These are phyloP conservation scores for Pteropus alecto DNA, from an alignment of 2,113 vertebrate genomes.

Conservation along the genomic window DNA sequence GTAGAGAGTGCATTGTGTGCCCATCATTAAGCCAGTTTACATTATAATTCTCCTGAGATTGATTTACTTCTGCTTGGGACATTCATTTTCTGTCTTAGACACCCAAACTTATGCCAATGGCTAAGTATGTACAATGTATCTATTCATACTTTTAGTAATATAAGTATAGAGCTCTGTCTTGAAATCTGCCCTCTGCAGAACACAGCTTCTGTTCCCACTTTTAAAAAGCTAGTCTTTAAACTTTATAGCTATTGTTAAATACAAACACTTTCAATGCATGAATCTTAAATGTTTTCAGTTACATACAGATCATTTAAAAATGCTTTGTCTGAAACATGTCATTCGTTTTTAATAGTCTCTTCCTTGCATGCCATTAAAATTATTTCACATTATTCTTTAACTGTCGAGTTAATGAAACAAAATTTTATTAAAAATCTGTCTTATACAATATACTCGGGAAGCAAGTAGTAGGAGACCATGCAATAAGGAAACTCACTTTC, in stretches of 20 bases:
- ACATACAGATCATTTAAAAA: not conserved
- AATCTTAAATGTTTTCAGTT: not conserved
- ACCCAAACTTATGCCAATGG: not conserved
- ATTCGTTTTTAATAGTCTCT: not conserved
- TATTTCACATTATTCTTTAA: not conserved
- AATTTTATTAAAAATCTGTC: not conserved
- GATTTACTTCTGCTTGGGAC: not conserved
- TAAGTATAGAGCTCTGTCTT: not conserved
- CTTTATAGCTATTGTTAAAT: not conserved
- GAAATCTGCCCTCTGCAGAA: not conserved
- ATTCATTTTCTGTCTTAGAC: not conserved
- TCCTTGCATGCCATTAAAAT: not conserved
- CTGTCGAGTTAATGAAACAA: not conserved
- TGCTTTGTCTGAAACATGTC: not conserved
- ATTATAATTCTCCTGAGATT: not conserved
- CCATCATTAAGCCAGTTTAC: not conserved
- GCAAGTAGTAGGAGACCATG: not conserved
- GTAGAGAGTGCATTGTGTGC: rapidly evolving
- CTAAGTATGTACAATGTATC: not conserved
- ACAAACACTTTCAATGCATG: not conserved
- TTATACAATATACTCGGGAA: not conserved
- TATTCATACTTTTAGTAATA: not conserved
- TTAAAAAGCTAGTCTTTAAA: not conserved
- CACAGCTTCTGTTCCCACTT: not conserved
- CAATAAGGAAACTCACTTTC: not conserved